Evolutionary conservation across 1,140 invertebrate genomes (phyloP), one percentile per base, ranked within the genome.

Genomic region (Drosophila pallidifrons): DNA sequence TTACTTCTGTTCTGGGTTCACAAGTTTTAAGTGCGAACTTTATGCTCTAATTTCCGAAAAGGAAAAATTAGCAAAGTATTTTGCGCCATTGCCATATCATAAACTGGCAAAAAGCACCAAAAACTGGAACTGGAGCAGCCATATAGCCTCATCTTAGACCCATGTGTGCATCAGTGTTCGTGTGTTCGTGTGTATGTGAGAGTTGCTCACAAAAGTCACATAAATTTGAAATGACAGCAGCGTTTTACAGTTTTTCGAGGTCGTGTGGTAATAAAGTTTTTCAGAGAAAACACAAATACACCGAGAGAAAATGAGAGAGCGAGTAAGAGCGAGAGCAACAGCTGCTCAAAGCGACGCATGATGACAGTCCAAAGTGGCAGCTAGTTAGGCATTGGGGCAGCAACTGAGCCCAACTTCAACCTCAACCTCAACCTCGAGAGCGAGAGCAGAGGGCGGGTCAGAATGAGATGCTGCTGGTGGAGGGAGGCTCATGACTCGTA

Each of bases 21-120:
- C 63, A 77, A 83, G 69, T 89, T 89, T 87, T 87, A 82, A 80
- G 80, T 89, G 80, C 66, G 51, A 88, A 87, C 73, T 87, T 87
- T 87, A 87, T 87, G 83, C 83, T 87, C 83, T 87, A 87, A 87
- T 87, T 88, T 88, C 83, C 83, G 85, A 81, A 89, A 89, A 89
- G 81, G 86, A 88, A 89, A 89, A 88, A 89, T 89, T 89, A 88
- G 85, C 77, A 85, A 88, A 88, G 81, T 89, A 88, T 89, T 54
- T 83, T 88, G 75, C 85, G 61, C 85, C 81, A 88, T 87, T 79
- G 85, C 85, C 85, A 89, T 85, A 85, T 85, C 85, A 90, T 88
- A 85, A 89, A 88, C 72, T 79, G 70, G 61, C 63, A 65, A 74
- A 25, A 66, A 79, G 54, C 28, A 35, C 66, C 41, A 66, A 71